A percentile compares a stretch with the other conserved stretches of the same genome.
phyloP scores from a whole-genome alignment of 2,797 vertebrate species.

The Mastacembelus armatus region DNA sequence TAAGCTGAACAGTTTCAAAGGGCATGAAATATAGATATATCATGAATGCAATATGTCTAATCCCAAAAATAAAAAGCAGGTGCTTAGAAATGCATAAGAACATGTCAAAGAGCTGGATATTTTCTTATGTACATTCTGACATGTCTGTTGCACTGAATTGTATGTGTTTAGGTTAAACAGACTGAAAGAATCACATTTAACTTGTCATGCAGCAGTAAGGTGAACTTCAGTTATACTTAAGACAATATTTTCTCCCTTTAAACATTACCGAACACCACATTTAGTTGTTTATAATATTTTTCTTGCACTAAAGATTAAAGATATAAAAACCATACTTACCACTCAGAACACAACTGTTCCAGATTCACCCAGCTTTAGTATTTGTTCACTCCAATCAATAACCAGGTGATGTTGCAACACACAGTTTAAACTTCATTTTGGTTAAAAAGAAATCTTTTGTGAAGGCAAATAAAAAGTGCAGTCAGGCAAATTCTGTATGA shows the following conservation, averaged over 20 bases:
- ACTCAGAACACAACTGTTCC: not conserved
- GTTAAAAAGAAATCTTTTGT: not conserved
- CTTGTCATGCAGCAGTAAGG: too few relatives aligned
- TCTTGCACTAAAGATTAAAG: not conserved
- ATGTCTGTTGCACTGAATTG: too few relatives aligned
- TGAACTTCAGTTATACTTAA: too few relatives aligned
- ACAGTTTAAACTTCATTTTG: slow-evolving; percentile 1
- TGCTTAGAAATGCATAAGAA: too few relatives aligned
- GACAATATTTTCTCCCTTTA: not conserved
- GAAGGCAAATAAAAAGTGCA: not conserved
- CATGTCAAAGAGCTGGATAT: too few relatives aligned
- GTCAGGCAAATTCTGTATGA: not conserved
- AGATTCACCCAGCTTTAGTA: not conserved
- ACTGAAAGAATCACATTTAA: too few relatives aligned
- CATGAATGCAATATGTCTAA: not conserved
- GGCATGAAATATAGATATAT: not conserved
- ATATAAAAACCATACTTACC: not conserved
- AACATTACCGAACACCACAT: not conserved
- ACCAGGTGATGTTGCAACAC: slow-evolving; percentile 1
- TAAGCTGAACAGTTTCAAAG: not conserved
- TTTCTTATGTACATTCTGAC: too few relatives aligned
- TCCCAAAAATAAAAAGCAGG: not conserved
- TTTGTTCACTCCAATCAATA: slow-evolving; percentile 14
- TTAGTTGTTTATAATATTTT: not conserved
- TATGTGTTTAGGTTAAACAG: too few relatives aligned